Percentiles rank a stretch among this genome's conserved stretches.
These are phyloP conservation scores for Desmophyllum pertusum DNA, from an alignment of 92 coral and sea anemone species.

Conservation along the genomic window DNA sequence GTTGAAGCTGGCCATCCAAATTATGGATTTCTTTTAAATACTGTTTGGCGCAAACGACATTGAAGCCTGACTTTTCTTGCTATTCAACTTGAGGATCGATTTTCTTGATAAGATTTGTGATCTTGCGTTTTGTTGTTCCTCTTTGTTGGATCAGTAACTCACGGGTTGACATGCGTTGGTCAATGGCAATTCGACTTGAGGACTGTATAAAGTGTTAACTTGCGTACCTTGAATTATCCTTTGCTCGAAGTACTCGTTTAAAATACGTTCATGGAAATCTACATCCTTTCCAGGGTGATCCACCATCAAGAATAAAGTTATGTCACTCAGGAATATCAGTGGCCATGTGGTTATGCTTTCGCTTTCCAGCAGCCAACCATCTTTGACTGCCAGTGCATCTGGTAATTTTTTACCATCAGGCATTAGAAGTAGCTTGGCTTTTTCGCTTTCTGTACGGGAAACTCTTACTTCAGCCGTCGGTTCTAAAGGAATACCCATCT, in stretches of 20 bases:
- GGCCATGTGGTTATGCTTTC: conserved; percentile 55
- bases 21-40: too few relatives aligned
- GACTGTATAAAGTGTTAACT: too few relatives aligned
- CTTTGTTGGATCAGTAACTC: too few relatives aligned
- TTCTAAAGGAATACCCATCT: conserved; percentile 57
- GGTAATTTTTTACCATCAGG: conserved; percentile 29
- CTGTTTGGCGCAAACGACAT: too few relatives aligned
- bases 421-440: conserved; percentile 14
- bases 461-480: conserved; percentile 50
- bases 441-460: conserved; percentile 7
- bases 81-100: too few relatives aligned
- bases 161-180: too few relatives aligned
- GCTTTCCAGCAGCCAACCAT: conserved; percentile 48
- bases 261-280: conserved; percentile 45
- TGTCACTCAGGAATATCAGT: conserved; percentile 25
- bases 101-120: too few relatives aligned
- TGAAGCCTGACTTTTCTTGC: too few relatives aligned
- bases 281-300: conserved; percentile 42
- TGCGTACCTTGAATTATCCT: too few relatives aligned
- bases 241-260: conserved; percentile 66
- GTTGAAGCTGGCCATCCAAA: too few relatives aligned
- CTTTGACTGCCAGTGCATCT: conserved; percentile 39
- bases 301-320: conserved; percentile 39
- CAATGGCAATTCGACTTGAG: too few relatives aligned
- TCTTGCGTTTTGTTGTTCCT: too few relatives aligned